phyloP scores from a whole-genome alignment of 1,140 invertebrate species.

The Brachionus calyciflorus region DNA sequence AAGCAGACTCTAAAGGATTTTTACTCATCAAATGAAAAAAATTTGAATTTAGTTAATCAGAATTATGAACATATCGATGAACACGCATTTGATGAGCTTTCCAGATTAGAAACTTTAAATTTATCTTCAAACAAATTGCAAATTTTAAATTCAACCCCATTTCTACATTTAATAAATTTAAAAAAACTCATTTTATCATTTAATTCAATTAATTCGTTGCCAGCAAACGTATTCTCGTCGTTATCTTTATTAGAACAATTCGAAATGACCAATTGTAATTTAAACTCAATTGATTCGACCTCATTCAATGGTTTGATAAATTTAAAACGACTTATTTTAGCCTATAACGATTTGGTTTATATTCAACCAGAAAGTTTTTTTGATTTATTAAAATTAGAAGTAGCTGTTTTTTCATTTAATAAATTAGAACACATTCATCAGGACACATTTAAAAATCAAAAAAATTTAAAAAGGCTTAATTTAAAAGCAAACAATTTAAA shows the following conservation, averaged over 20 bases:
- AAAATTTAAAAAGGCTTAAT: conserved; percentile 7
- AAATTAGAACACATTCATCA: not conserved
- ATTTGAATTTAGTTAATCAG: not conserved
- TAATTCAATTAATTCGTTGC: not conserved
- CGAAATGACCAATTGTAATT: conserved; percentile 16
- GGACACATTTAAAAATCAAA: conserved; percentile 23
- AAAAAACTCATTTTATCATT: conserved; percentile 26
- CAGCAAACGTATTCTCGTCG: not conserved
- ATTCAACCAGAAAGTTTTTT: conserved; percentile 1
- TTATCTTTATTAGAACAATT: not conserved
- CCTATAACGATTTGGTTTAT: not conserved
- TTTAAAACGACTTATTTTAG: conserved; percentile 21
- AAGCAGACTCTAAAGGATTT: not conserved
- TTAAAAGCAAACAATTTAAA: conserved; percentile 2
- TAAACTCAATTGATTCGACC: not conserved
- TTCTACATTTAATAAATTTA: conserved; percentile 9
- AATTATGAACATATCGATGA: not conserved
- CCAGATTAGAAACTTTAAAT: not conserved
- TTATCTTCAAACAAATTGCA: not conserved
- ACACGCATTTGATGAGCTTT: not conserved
- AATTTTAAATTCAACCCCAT: not conserved
- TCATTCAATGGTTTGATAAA: not conserved
- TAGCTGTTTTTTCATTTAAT: conserved; percentile 15
- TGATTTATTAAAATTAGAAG: not conserved
- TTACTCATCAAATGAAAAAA: conserved; percentile 19